These are phyloP conservation scores for Drosophila anceps DNA, from an alignment of 2,888 invertebrate genomes.

Conservation along the genomic window DNA sequence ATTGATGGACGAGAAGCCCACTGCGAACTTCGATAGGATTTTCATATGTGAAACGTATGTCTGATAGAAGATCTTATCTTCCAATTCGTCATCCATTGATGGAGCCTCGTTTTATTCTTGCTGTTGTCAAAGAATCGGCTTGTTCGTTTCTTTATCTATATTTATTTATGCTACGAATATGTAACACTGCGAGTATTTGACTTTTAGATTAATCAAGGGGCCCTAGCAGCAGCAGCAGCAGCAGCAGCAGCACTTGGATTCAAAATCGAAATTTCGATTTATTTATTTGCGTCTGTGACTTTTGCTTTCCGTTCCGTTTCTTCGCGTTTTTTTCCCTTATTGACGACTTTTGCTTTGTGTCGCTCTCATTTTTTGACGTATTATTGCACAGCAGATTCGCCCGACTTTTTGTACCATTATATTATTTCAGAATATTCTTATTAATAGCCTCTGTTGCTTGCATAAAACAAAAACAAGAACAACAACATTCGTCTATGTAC, in stretches of 20 bases:
- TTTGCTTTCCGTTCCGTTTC: conserved; percentile 20
- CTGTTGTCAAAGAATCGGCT: conserved; percentile 8
- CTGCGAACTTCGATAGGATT: conserved; percentile 92
- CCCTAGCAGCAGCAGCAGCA: neutral
- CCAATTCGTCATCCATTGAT: conserved; percentile 95
- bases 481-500: conserved; percentile 59
- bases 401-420: conserved; percentile 67
- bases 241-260: conserved; percentile 39
- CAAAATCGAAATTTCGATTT: conserved; percentile 52
- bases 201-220: neutral
- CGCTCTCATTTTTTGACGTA: conserved; percentile 67
- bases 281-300: conserved; percentile 39
- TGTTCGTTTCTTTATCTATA: neutral
- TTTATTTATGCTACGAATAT: conserved; percentile 11
- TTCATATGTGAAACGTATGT: conserved; percentile 94
- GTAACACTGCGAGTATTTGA: conserved; percentile 16
- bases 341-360: conserved; percentile 51
- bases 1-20: conserved; percentile 91
- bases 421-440: conserved; percentile 75
- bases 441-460: conserved; percentile 76
- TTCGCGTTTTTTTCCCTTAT: conserved; percentile 37
- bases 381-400: conserved; percentile 69
- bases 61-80: conserved; percentile 95
- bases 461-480: conserved; percentile 73
- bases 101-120: conserved; percentile 5